Evolutionary conservation across 2,113 vertebrate species (phyloP), one percentile per base, ranked within the genome.

Genomic region (Rousettus leschenaultii): DNA sequence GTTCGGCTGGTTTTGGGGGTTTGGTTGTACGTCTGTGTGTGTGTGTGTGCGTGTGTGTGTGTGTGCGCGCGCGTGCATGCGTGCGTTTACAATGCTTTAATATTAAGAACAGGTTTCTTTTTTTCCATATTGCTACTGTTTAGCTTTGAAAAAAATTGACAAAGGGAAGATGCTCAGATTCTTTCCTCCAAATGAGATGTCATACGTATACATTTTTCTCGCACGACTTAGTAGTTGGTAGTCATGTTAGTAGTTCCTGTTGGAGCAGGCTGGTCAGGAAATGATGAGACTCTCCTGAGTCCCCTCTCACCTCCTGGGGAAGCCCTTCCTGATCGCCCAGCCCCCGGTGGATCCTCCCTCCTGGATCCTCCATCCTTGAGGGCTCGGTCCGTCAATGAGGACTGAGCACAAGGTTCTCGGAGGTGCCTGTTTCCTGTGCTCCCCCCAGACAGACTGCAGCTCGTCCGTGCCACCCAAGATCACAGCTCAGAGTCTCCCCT

Each of bases 261-360:
- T 28, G 11, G 12, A 22, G 8, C 51, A 65, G 30, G 22, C 14
- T 43, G 66, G 53, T 55, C 28, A 24, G 66, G 30, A 66, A 74
- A 22, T 61, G 26, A 18, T 0, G 0, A 26, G 2, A 48, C 30
- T 33, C 2, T 12, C 18, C 45, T 45, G 4, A n/a, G 45, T 13
- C 45, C 24, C 5, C 13, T 43, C 45, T 90, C 83, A 8, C 16
- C 6, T 48, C 33, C 18, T 24, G 30, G 7, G 33, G 51, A 48
- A 75, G 33, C 14, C 35, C 21, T 26, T n/a, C 21, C 16, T n/a
- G 15, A 33, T 40, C 55, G 22, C 16, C 11, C 22, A 48, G 43
- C 68, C 43, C 30, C 15, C 18, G 2, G 57, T 6, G 18, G 40
- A 7, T 8, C 3, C 7, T 43, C 59, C 26, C 11, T 79, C 59